Percentiles rank a stretch among this genome's conserved stretches.
Conservation (phyloP, 2,797 vertebrate species). For the Mastacembelus armatus region DNA sequence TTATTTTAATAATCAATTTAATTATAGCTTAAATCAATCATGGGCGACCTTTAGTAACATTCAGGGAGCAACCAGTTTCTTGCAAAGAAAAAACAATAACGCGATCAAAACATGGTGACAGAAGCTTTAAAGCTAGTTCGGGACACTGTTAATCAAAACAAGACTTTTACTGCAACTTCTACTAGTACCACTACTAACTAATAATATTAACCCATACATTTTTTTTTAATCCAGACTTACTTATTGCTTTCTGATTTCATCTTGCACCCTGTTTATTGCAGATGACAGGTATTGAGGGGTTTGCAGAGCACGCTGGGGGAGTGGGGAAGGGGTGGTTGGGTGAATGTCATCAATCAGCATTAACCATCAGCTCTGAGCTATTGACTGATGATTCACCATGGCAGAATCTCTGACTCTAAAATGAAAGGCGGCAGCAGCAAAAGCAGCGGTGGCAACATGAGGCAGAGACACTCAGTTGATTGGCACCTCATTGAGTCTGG, state of each 20-base stretch:
- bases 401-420: conserved; percentile 79
- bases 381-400: conserved; percentile 82
- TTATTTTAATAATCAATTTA: conserved; percentile 70
- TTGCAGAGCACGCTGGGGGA: conserved; percentile 8
- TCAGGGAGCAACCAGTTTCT: conserved; percentile 23
- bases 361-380: conserved; percentile 82
- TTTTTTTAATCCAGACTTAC: too few species aligned
- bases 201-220: too few species aligned
- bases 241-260: conserved; percentile 19
- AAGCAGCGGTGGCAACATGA: conserved; percentile 56
- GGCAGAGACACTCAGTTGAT: conserved; percentile 83
- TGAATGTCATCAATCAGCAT: conserved; percentile 84
- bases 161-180: neutral
- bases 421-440: conserved; percentile 81
- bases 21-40: conserved; percentile 68
- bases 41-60: conserved; percentile 48
- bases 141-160: conserved; percentile 22
- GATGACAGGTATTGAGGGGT: conserved; percentile 32
- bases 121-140: conserved; percentile 11
- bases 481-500: conserved; percentile 85
- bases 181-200: neutral
- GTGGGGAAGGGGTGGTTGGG: conserved; percentile 29
- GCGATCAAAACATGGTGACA: conserved; percentile 49
- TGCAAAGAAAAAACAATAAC: conserved; percentile 39
- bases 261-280: conserved; percentile 37